Evolutionary conservation across 2,113 vertebrate species (phyloP).

Genomic region (Sterrhoptilus dennistouni): DNA sequence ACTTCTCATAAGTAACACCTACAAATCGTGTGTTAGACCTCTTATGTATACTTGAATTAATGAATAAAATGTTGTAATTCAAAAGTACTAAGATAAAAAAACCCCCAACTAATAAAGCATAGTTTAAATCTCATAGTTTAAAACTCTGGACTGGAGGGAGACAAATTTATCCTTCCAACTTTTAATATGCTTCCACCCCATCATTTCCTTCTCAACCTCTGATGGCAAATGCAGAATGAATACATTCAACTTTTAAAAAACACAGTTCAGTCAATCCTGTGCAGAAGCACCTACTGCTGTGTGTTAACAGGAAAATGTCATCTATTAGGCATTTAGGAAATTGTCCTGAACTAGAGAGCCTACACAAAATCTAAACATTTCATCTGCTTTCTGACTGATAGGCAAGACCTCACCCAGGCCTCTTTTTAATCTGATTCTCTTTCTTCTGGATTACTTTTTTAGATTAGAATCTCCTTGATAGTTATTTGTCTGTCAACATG

Average conservation of each 20-base stretch:
- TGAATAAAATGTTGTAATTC: neutral
- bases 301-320: neutral
- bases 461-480: neutral
- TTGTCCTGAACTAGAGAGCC: neutral
- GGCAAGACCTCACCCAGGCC: neutral
- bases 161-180: neutral
- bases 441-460: neutral
- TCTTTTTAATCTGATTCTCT: neutral
- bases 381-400: neutral
- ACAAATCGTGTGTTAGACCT: neutral
- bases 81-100: neutral
- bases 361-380: neutral
- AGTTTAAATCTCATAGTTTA: neutral
- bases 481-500: neutral
- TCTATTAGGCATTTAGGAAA: neutral
- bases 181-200: neutral
- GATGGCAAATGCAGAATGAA: neutral
- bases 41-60: neutral
- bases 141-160: neutral
- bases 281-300: neutral
- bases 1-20: neutral
- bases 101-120: neutral
- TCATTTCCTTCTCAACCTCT: neutral
- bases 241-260: neutral
- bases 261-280: neutral